Base-by-base conservation (phyloP, 2,888 invertebrate genomes). In the Netelia fuscicornis region DNA sequence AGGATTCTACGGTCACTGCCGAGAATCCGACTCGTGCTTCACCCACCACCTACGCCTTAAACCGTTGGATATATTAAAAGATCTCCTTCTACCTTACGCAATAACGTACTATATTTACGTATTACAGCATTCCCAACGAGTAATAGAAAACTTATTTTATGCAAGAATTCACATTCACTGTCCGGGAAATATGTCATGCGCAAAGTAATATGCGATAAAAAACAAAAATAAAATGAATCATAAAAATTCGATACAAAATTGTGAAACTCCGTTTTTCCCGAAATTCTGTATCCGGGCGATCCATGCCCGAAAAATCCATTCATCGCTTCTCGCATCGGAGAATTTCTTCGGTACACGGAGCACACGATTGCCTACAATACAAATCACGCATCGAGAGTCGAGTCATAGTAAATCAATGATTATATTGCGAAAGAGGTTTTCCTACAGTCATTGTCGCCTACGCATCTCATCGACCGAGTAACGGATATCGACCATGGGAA, bases 361-460 rank as follows among this genome's bases (percentile, higher is more conserved):
- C 48, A 2, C 13, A 2, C 13, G 48, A 48, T 48, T 48, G 3
- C 2, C 13, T 48, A 48, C 48, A 11, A 48, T 48, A 48, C 10
- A 48, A 13, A 48, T 20, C 11, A 48, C 13, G 37, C 60, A 52
- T 58, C 48, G 20, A 23, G 17, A 67, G 70, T 74, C 75, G 78
- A 78, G 78, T 58, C 74, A 75, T 48, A 56, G 68, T 81, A 78
- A 84, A 84, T 84, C 84, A 81, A 77, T 74, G 74, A 84, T 64
- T 44, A 48, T 67, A 74, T 84, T 68, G 77, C 74, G 48, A 65
- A 81, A 81, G 65, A 52, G 84, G 58, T 23, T 75, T 65, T 58
- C 54, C 37, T 74, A 62, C 17, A 67, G 78, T 70, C 30, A 71
- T 81, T 68, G 23, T 62, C 81, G 72, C 81, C 78, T 84, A 84